Base-by-base conservation (phyloP, 2,888 invertebrate genomes). In the Sarcophaga variegata region DNA sequence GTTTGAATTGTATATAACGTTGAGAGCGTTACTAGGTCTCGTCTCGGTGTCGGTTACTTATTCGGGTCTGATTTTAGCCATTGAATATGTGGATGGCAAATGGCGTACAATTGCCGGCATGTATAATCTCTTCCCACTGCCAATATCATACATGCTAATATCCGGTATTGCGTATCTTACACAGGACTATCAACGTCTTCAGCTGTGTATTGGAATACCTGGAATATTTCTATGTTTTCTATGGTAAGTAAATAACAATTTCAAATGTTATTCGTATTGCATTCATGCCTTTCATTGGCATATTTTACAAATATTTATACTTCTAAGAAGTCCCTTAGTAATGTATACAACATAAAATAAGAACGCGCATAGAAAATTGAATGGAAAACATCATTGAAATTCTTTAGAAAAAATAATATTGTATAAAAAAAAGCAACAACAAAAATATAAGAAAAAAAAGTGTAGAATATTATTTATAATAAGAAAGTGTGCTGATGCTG, bases 31-130 rank as follows among this genome's bases (percentile, higher is more conserved):
- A 4, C 95, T 97, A 92, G 97, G 97, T 0, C 95, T 96, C 89
- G 96, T 96, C 17, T 96, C 96, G 1, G 96, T 97, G n/a, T 96
- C 97, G 22, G 96, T 97, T 71, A 97, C 97, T 37, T 96, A 97
- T 92, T 96, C 97, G 62, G 96, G 96, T 45, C 96, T 97, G 90
- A 97, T 97, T 8, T 94, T 97, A 59, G 95, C 96, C 60, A 96
- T 97, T 89, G 97, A 97, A 92, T 94, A 96, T 80, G 96, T 97
- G 4, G 96, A 96, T 63, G 96, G 97, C 3, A 95, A 96, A 89
- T 97, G 97, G 96, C 95, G 97, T 86, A 97, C 96, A 4, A 95
- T 97, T 82, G 96, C 97, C 3, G 97, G 97, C 80, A 96, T 97
- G 85, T 96, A 96, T 89, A 97, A 97, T 92, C 95, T 97, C 90